Conservation (phyloP, 1,140 invertebrate species). For the Meteorus sp. region DNA sequence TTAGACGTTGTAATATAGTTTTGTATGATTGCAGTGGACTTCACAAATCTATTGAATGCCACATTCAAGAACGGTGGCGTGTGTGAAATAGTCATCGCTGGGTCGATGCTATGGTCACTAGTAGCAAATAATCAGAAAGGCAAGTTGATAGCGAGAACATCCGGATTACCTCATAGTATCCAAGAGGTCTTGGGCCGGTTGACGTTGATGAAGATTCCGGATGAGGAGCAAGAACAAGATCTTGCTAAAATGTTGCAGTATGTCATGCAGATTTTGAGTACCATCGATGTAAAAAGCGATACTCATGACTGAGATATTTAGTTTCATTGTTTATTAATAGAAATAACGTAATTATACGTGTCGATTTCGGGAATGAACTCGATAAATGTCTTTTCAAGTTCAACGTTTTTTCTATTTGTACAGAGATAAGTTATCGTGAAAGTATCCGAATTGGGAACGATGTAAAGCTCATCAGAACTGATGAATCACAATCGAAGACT, state of each 20-base stretch:
- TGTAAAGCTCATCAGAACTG: too few relatives aligned
- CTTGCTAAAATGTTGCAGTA: constrained; percentile 46
- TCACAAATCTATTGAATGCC: constrained; percentile 44
- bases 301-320: constrained; percentile 4
- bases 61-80: constrained; percentile 42
- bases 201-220: constrained; percentile 31
- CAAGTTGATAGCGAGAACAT: constrained; percentile 46
- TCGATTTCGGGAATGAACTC: too few relatives aligned
- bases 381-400: too few relatives aligned
- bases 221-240: constrained; percentile 38
- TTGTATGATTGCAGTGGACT: constrained; percentile 39
- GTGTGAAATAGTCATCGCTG: constrained; percentile 43
- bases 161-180: constrained; percentile 46
- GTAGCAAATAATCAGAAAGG: constrained; percentile 53
- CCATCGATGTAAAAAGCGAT: constrained; percentile 16
- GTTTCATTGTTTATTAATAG: not conserved
- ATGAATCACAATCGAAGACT: too few relatives aligned
- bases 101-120: constrained; percentile 48
- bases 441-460: too few relatives aligned
- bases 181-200: constrained; percentile 45
- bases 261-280: constrained; percentile 40
- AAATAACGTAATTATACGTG: too few relatives aligned
- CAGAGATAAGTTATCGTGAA: too few relatives aligned
- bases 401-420: too few relatives aligned
- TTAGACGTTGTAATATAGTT: not conserved